Evolutionary conservation across 2,797 vertebrate species (phyloP).

Genomic region (Meriones psammophilus): DNA sequence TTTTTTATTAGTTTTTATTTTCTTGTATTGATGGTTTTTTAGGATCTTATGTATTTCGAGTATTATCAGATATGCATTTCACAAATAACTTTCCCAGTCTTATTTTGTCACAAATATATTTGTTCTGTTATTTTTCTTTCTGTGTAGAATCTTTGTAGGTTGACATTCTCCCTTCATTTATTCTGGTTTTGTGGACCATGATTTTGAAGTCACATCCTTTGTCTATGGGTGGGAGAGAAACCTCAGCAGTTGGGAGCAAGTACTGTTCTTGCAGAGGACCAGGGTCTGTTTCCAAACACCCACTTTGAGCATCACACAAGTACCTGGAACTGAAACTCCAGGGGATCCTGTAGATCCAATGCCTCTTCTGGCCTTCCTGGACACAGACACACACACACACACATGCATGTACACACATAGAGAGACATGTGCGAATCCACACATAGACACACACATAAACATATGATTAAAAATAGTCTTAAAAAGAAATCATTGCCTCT

Average conservation of each 20-base stretch:
- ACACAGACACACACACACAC: neutral
- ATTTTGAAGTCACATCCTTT: neutral
- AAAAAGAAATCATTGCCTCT: neutral
- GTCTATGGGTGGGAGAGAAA: neutral
- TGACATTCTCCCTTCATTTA: neutral
- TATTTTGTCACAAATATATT: neutral
- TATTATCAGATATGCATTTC: neutral
- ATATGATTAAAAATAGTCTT: neutral
- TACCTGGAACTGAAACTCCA: neutral
- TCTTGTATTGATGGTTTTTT: neutral
- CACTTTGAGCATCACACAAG: neutral
- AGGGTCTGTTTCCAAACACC: neutral
- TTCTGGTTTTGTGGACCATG: neutral
- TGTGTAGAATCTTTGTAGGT: neutral
- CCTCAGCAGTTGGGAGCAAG: neutral
- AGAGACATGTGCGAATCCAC: neutral
- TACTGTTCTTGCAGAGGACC: neutral
- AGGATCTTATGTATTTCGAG: neutral
- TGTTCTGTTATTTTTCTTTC: neutral
- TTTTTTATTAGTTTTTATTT: neutral
- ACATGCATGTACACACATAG: neutral
- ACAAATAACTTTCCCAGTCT: neutral
- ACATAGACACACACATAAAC: neutral
- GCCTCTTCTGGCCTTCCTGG: neutral
- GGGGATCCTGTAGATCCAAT: neutral